Conservation (phyloP, 2,888 invertebrate species). For the Venustoraphidia nigricollis region DNA sequence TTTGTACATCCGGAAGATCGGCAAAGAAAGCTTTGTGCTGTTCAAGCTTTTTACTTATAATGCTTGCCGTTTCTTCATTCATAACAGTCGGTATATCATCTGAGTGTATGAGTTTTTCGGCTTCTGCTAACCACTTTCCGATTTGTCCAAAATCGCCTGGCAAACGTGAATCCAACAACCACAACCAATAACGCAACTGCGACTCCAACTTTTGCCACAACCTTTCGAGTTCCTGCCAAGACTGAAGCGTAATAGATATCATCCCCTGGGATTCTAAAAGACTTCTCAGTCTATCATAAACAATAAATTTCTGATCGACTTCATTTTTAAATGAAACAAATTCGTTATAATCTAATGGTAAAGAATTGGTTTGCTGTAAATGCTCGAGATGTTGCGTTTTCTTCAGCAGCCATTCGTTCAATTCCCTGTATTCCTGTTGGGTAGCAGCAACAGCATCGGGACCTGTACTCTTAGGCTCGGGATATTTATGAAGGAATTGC, state of each 20-base stretch:
- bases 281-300: constrained; percentile 63
- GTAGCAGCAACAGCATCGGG: constrained; percentile 60
- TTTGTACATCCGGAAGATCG: constrained; percentile 59
- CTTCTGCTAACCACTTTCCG: constrained; percentile 82
- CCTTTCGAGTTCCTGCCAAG: constrained; percentile 70
- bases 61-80: constrained; percentile 78
- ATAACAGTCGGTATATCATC: constrained; percentile 71
- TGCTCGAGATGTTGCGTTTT: constrained; percentile 63
- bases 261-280: constrained; percentile 68
- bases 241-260: constrained; percentile 65
- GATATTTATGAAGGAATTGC: constrained; percentile 91
- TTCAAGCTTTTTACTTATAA: constrained; percentile 75
- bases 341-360: constrained; percentile 67
- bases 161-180: constrained; percentile 70
- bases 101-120: constrained; percentile 64
- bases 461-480: constrained; percentile 65
- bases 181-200: constrained; percentile 73
- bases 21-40: constrained; percentile 84
- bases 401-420: constrained; percentile 69
- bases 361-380: constrained; percentile 55
- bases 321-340: constrained; percentile 65
- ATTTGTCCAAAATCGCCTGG: constrained; percentile 75
- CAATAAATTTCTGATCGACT: constrained; percentile 51
- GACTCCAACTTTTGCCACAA: constrained; percentile 70
- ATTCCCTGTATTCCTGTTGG: constrained; percentile 65